Evolutionary conservation across 1,140 invertebrate species (phyloP), one percentile per base, ranked within the genome.

Genomic region (Reticulitermes speratus): DNA sequence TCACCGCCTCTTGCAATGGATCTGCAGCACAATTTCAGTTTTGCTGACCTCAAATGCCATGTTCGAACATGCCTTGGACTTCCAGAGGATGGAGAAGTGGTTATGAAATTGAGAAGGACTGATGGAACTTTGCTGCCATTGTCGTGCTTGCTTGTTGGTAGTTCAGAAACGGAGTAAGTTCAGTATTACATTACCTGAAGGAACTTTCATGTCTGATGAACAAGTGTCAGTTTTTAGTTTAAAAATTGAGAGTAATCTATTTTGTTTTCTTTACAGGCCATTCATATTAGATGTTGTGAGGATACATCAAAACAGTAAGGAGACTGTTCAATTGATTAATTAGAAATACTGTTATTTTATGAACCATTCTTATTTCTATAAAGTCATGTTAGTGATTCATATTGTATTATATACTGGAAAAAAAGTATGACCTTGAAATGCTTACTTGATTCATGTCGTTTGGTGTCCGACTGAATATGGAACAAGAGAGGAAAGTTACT

Each of bases 131-230:
- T 86, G n/a, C 16, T 86, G 55, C 44, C 86, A 23, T 25, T 86
- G 44, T 83, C 86, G 44, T 83, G 14, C 25, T 38, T 86, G 25
- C 82, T 86, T n/a, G 32, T 30, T 8, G 86, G 86, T 2, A 86
- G 48, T 44, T 44, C 86, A 44, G 86, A 86, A 21, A n/a, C 59
- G 59, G 81, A 86, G 86, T 86, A 86, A 52, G 85, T 48, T 55
- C 52, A 48, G 16, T 38, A 48, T 48, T 48, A 9, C 16, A 12
- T 48, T 48, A 48, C 16, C 16, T 48, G 48, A 48, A 48, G 48
- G 48, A 48, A 48, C 8, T 55, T 55, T 21, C 19, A 21, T 55
- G 52, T 12, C 45, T 3, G 14, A 48, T 48, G 45, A 48, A 12
- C 3, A 48, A 48, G 14, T 48, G 14, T 48, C 45, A 48, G 45